Evolutionary conservation across 2,113 vertebrate genomes (phyloP).

Genomic region (Pygathrix nemaeus): DNA sequence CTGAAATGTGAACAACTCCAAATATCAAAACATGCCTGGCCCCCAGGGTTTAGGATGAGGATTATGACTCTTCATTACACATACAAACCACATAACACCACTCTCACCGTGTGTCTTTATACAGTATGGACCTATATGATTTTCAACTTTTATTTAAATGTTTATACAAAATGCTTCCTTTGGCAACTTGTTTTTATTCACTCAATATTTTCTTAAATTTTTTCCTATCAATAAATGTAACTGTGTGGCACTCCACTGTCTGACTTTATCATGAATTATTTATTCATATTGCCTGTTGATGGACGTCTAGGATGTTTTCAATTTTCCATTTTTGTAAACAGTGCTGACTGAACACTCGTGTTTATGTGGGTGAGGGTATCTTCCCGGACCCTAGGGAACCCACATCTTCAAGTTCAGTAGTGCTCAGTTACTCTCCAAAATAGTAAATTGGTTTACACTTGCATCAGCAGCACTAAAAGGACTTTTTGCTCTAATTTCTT

Average conservation of each 20-base stretch:
- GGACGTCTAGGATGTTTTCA: neutral
- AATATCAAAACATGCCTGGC: neutral
- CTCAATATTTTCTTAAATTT: neutral
- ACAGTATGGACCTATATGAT: neutral
- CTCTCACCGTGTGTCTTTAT: neutral
- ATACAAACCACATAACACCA: neutral
- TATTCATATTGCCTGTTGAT: neutral
- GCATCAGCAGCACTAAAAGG: neutral
- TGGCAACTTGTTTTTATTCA: neutral
- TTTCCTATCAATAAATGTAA: neutral
- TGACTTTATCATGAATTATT: neutral
- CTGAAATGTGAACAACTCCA: neutral
- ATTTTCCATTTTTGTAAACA: neutral
- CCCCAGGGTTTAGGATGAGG: neutral
- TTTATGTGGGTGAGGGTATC: neutral
- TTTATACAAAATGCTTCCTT: neutral
- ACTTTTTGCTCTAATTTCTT: neutral
- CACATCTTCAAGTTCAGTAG: neutral
- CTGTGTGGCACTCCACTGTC: neutral
- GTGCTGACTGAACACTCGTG: neutral
- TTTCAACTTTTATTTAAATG: neutral
- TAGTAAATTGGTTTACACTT: neutral
- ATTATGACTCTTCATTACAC: neutral
- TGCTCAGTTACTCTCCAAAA: neutral
- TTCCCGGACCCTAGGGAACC: neutral